phyloP scores from a whole-genome alignment of 2,113 vertebrate species.

The Athene noctua region DNA sequence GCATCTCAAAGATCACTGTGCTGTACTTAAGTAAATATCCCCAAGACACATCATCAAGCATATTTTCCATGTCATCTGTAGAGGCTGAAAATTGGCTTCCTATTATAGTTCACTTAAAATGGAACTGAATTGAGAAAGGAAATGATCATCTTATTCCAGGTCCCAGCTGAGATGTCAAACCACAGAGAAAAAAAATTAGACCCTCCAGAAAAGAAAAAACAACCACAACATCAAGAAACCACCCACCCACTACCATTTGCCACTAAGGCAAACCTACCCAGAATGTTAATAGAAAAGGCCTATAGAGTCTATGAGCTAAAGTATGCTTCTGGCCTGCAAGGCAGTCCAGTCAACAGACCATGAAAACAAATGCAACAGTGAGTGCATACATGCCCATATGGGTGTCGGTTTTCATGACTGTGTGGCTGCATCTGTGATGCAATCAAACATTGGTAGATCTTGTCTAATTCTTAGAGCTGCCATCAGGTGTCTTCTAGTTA shows the following conservation, averaged over 20 bases:
- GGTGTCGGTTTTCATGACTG: background rate
- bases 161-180: background rate
- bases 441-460: background rate
- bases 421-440: background rate
- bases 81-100: background rate
- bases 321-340: background rate
- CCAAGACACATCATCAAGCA: conserved; percentile 9
- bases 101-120: conserved; percentile 4
- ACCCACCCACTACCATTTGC: background rate
- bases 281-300: background rate
- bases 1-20: background rate
- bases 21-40: background rate
- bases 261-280: background rate
- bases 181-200: background rate
- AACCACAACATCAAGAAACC: background rate
- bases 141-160: background rate
- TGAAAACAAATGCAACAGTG: accelerated
- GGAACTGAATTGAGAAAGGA: background rate
- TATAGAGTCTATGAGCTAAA: background rate
- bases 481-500: background rate
- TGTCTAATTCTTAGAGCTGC: background rate
- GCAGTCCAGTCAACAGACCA: background rate
- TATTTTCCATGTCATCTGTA: background rate
- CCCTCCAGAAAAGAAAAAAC: background rate
- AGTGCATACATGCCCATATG: too few relatives aligned